Evolutionary conservation across 1,140 invertebrate species (phyloP), one percentile per base, ranked within the genome.

Genomic region (Gryon sp.): DNA sequence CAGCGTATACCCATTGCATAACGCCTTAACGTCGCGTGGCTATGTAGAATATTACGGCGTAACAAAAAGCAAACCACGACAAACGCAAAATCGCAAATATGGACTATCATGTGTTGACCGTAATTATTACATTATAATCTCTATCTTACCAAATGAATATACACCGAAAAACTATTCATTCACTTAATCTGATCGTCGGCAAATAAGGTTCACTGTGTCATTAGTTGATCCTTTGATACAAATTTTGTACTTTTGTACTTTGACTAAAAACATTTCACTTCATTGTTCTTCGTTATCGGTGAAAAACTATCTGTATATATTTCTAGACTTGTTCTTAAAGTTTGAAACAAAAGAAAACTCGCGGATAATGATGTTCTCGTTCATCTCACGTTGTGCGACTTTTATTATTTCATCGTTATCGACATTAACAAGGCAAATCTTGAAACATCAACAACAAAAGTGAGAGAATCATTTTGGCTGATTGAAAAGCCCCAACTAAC

Each of bases 11-110:
- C 45, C 55, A 53, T 78, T 78, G 69, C 59, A 48, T 66, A 74
- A 78, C 70, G 69, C 63, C 65, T n/a, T 48, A 69, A 70, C 69
- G 70, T 78, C 63, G 69, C 76, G 63, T 70, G 69, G 65, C 65
- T 53, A 55, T 53, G 62, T 70, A 70, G n/a, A n/a, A 78, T 66
- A 66, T 55, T 59, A 63, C 40, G 59, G 38, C 62, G 55, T 62
- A 55, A 76, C 62, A 60, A 62, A 69, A 68, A 28, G 12, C 12
- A 65, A 45, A 36, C 76, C n/a, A 63, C 66, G 75, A 65, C 38
- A 76, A 11, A 16, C 14, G 8, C 45, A 55, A 11, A 12, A 53
- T 15, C 59, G 55, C 57, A 45, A 55, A 76, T 69, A 48, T 19
- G 45, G 50, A 69, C 57, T 57, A 69, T 69, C 57, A 62, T 66